phyloP scores from a whole-genome alignment of 1,140 invertebrate species.

The Reticulitermes speratus region DNA sequence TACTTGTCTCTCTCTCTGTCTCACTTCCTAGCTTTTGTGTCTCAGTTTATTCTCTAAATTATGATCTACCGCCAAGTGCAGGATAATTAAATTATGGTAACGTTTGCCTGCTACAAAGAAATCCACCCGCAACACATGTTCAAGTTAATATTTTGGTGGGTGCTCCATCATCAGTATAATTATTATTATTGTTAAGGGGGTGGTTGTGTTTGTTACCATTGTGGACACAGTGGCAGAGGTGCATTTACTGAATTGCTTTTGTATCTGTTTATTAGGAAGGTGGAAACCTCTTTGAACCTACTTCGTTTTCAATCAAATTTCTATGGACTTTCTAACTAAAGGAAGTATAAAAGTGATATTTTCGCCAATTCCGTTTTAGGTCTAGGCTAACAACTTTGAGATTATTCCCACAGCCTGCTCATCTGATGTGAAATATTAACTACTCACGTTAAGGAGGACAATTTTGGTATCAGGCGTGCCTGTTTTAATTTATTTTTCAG shows the following conservation, averaged over 20 bases:
- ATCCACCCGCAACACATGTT: slow-evolving; percentile 13
- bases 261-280: no score
- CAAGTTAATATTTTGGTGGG: neutral
- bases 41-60: neutral
- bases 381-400: no score
- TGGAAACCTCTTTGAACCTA: no score
- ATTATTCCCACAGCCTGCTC: no score
- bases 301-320: no score
- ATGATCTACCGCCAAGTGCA: neutral
- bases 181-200: neutral
- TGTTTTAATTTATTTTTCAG: no score
- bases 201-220: neutral
- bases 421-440: no score
- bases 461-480: no score
- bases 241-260: neutral
- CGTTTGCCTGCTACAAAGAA: neutral
- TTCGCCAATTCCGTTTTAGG: no score
- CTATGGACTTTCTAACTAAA: no score
- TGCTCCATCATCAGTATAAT: slow-evolving; percentile 13
- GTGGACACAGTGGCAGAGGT: neutral
- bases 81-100: slow-evolving; percentile 4
- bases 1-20: neutral
- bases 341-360: no score
- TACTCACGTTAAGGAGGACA: no score
- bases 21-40: neutral